Percentiles rank a stretch among this genome's conserved stretches.
Evolutionary conservation across 92 coral and sea anemone genomes (phyloP).

Genomic region (Anthopleura xanthogrammica): DNA sequence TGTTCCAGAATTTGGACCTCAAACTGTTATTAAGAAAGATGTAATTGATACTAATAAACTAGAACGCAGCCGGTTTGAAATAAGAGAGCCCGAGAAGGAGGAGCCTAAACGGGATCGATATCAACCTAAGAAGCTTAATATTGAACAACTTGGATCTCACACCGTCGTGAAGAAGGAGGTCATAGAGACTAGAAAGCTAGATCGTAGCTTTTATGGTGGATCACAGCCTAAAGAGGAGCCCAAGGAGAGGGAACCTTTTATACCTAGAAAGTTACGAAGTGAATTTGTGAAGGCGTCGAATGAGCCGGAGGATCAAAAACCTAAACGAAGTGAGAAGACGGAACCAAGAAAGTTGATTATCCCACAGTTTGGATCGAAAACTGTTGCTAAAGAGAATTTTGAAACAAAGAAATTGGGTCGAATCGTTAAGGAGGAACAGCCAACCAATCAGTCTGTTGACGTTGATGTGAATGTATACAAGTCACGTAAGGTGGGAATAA

Average conservation of each 20-base stretch:
- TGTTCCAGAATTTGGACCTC: background rate
- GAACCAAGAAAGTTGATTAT: conserved; percentile 2
- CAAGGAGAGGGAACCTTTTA: background rate
- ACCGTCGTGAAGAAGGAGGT: conserved; percentile 7
- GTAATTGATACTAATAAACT: background rate
- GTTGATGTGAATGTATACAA: background rate
- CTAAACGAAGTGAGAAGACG: background rate
- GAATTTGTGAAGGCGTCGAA: background rate
- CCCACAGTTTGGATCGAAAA: conserved; percentile 6
- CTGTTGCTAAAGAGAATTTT: background rate
- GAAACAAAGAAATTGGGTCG: background rate
- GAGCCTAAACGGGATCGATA: background rate
- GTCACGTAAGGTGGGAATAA: background rate
- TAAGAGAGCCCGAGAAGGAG: background rate
- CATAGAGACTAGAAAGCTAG: conserved; percentile 5
- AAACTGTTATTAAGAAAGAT: background rate
- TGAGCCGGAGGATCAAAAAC: background rate
- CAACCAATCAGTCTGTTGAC: background rate
- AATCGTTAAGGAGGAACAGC: background rate
- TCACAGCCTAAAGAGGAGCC: conserved; percentile 9
- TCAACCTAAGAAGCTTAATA: background rate
- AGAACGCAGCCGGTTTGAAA: conserved; percentile 7
- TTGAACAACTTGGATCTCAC: background rate
- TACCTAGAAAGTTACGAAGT: background rate
- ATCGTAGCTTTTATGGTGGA: background rate